A percentile compares a stretch with the other conserved stretches of the same genome.
Conservation (phyloP, 2,113 vertebrate species). For the Oncorhynchus keta region DNA sequence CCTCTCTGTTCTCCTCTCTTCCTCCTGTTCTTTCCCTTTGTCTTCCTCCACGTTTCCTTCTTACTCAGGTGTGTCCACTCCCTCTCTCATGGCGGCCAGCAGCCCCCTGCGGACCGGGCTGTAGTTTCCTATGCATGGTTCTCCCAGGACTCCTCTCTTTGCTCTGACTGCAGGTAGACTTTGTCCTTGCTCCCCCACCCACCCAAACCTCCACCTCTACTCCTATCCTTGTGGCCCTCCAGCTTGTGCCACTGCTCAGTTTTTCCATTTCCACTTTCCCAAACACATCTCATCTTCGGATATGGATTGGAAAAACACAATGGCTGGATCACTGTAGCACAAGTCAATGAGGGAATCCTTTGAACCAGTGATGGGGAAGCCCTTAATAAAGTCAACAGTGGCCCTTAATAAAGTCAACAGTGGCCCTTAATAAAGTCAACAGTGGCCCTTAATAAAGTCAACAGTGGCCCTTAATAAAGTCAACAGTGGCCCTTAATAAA, state of each 20-base stretch:
- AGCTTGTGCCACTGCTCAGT: constrained; percentile 16
- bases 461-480: too few species aligned
- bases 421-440: neutral
- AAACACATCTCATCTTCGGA: constrained; percentile 11
- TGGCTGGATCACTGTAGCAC: neutral
- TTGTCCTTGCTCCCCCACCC: constrained; percentile 51
- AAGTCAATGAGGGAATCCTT: neutral
- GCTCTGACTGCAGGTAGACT: constrained; percentile 95
- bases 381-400: too few species aligned
- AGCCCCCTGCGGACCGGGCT: constrained; percentile 98
- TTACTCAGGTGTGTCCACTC: constrained; percentile 96
- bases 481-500: neutral
- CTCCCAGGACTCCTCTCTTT: constrained; percentile 88
- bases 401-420: neutral
- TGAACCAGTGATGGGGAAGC: neutral
- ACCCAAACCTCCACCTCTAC: constrained; percentile 34
- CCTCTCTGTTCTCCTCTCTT: constrained; percentile 9
- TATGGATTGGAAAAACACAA: neutral
- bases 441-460: too few species aligned
- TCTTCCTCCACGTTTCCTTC: constrained; percentile 68
- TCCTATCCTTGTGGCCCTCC: constrained; percentile 4
- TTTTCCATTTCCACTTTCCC: constrained; percentile 33
- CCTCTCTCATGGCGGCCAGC: constrained; percentile 98
- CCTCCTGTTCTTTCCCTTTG: constrained; percentile 67
- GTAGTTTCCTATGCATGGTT: constrained; percentile 87